Evolutionary conservation across 1,140 invertebrate genomes (phyloP), one percentile per base, ranked within the genome.

Genomic region (Epicauta chinensis): DNA sequence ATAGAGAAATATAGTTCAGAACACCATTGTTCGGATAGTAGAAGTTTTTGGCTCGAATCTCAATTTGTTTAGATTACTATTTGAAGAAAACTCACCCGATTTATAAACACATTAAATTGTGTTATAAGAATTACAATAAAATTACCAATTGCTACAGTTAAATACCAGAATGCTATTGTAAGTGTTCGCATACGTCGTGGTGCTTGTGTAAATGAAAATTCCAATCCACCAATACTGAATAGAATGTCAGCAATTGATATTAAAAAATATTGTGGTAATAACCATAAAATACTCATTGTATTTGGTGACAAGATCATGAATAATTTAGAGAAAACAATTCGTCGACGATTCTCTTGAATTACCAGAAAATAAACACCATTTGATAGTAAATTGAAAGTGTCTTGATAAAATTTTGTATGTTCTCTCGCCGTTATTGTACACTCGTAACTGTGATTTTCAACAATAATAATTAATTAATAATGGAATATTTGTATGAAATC

Each of bases 241-340:
- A 89, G 77, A 32, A 89, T 68, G 55, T 70, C 77, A 15, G 77
- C 91, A 54, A 86, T 73, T 0, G 92, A 94, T 53, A 96, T 86
- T 0, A 93, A 68, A 29, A 93, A 73, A 67, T 93, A 93, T 66
- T 95, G 92, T 0, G 92, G 91, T 9, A 95, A 65, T 55, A 93
- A 77, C 84, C 85, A 92, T 0, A 92, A 65, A 51, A 95, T 92
- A 55, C 84, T 85, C 3, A 95, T 67, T 0, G 75, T 79, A 62
- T 87, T 91, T 1, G 84, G 76, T 9, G 74, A 66, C 0, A 86
- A 83, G n/a, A 89, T 67, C 1, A 61, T 62, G 35, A 60, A 69
- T 6, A 70, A 41, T 40, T 63, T 61, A 3, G 58, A 53, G 47
- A 70, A 70, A 38, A 59, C 62, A 32, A 69, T 65, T 46, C 42